phyloP scores from a whole-genome alignment of 2,888 invertebrate species.

The Odontomyia ornata region DNA sequence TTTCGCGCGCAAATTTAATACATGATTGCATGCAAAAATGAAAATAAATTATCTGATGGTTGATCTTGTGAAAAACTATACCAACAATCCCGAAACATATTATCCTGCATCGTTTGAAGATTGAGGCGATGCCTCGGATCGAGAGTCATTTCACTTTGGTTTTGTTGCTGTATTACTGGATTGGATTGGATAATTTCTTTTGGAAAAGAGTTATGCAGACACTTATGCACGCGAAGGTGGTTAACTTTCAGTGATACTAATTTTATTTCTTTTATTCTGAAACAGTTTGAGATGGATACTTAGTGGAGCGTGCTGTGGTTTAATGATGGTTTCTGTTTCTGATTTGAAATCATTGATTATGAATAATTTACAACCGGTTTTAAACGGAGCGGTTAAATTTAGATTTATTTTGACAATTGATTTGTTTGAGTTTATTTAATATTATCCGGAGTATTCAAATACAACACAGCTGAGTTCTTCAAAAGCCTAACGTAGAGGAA shows the following conservation, averaged over 20 bases:
- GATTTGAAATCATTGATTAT: no score
- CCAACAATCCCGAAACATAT: not conserved
- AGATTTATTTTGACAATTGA: no score
- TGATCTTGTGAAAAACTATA: not conserved
- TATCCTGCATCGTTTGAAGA: not conserved
- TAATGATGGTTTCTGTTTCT: no score
- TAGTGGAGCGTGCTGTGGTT: no score
- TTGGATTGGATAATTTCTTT: not conserved
- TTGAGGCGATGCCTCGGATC: not conserved
- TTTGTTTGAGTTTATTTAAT: no score
- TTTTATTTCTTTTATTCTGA: no score
- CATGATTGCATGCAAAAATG: conserved; percentile 33
- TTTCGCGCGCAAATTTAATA: conserved; percentile 17
- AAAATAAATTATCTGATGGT: not conserved
- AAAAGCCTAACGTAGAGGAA: no score
- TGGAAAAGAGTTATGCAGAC: not conserved
- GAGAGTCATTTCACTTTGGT: not conserved
- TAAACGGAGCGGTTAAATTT: no score
- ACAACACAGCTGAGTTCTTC: no score
- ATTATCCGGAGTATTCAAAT: no score
- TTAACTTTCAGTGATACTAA: not conserved
- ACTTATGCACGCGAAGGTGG: not conserved
- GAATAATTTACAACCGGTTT: no score
- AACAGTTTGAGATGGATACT: no score
- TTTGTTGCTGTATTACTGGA: not conserved